A percentile compares a stretch with the other conserved stretches of the same genome.
Evolutionary conservation across 2,113 vertebrate genomes (phyloP).

Genomic region (Stigmatopora nigra): DNA sequence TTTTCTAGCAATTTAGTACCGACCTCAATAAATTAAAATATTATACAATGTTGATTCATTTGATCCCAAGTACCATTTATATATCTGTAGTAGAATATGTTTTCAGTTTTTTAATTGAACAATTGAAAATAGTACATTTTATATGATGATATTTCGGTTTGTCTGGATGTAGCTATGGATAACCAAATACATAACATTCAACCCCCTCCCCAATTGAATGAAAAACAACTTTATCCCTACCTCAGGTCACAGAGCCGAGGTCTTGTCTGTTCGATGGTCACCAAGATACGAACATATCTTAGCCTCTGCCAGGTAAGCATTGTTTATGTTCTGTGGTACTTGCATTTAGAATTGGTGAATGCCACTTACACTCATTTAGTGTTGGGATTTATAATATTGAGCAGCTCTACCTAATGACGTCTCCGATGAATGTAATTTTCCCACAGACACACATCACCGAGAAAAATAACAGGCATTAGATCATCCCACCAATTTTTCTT

Average conservation of each 20-base stretch:
- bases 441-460: slow-evolving; percentile 15
- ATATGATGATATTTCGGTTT: background rate
- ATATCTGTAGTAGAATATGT: background rate
- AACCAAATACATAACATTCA: background rate
- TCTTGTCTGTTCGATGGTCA: slow-evolving; percentile 89
- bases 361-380: background rate
- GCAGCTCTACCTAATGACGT: background rate
- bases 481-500: slow-evolving; percentile 14
- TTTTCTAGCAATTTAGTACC: too few species aligned
- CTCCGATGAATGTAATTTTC: background rate
- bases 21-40: too few species aligned
- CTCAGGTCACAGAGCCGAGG: slow-evolving; percentile 87
- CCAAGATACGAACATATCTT: slow-evolving; percentile 85
- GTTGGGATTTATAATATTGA: background rate
- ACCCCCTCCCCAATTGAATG: background rate
- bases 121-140: background rate
- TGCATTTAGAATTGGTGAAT: background rate
- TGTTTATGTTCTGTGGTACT: background rate
- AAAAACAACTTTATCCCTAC: slow-evolving; percentile 5
- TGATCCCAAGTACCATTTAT: too few species aligned
- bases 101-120: background rate
- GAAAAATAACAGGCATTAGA: slow-evolving; percentile 1
- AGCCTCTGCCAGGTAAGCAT: slow-evolving; percentile 85
- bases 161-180: background rate
- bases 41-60: too few species aligned